Conservation (phyloP, 1,140 invertebrate species). For the Trypoxylus dichotomus region DNA sequence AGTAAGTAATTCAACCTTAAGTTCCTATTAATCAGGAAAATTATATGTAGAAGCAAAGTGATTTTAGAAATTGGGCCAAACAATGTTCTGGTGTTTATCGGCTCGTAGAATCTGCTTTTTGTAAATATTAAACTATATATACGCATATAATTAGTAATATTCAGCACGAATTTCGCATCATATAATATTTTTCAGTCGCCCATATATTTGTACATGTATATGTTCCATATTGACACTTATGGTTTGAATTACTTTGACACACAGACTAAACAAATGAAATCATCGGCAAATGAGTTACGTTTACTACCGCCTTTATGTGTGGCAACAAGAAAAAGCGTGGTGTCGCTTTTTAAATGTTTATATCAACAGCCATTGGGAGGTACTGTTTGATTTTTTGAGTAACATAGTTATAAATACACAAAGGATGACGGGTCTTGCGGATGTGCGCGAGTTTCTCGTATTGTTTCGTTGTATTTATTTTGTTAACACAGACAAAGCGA, state of each 20-base stretch:
- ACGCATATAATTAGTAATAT: background rate
- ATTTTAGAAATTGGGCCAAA: background rate
- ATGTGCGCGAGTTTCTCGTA: background rate
- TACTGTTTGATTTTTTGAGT: background rate
- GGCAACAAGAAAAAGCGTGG: background rate
- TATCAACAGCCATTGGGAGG: background rate
- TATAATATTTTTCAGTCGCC: background rate
- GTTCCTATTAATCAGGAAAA: too few species aligned
- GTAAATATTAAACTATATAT: background rate
- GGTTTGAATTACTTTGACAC: background rate
- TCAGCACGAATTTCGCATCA: background rate
- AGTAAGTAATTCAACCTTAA: too few species aligned
- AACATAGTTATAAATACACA: background rate
- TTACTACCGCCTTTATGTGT: background rate
- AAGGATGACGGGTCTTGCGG: background rate
- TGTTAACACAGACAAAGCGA: too few species aligned
- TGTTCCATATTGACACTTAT: background rate
- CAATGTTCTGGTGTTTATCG: background rate
- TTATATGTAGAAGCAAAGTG: background rate
- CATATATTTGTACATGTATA: background rate
- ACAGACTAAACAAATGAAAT: conserved; percentile 3
- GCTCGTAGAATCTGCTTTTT: background rate
- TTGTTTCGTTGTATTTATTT: background rate
- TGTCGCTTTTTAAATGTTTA: background rate
- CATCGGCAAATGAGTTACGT: background rate